Percentiles rank a stretch among this genome's conserved stretches.
phyloP scores from a whole-genome alignment of 37 sponge, comb jelly and placozoan species.

The Chondrosia reniformis region DNA sequence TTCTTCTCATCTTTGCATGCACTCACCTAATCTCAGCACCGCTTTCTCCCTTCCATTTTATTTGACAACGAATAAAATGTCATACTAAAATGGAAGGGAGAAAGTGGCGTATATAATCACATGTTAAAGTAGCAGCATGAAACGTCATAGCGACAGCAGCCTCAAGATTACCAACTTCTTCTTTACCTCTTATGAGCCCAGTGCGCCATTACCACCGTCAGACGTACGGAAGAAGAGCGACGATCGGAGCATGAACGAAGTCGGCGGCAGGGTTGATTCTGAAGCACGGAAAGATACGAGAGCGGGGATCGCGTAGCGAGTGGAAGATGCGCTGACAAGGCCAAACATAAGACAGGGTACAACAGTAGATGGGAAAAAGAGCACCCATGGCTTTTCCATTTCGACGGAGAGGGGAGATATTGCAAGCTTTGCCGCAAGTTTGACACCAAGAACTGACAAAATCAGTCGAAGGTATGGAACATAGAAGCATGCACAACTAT shows the following conservation, averaged over 20 bases:
- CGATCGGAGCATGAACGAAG: background rate
- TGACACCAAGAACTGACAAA: background rate
- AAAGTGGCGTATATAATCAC: no score
- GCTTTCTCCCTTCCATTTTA: no score
- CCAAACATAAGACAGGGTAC: background rate
- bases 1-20: conserved; percentile 28
- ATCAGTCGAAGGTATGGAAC: background rate
- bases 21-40: no score
- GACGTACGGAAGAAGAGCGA: background rate
- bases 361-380: background rate
- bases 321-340: background rate
- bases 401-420: background rate
- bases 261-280: background rate
- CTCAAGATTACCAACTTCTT: background rate
- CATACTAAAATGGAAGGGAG: no score
- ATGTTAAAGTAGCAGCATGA: background rate
- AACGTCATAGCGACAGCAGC: background rate
- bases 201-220: background rate
- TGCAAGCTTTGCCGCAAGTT: background rate
- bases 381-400: background rate
- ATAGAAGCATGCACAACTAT: background rate
- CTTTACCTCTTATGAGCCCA: background rate
- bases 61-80: no score
- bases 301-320: background rate
- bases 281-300: background rate